Conservation (phyloP, 2,113 vertebrate genomes). For the Grantiella picta region DNA sequence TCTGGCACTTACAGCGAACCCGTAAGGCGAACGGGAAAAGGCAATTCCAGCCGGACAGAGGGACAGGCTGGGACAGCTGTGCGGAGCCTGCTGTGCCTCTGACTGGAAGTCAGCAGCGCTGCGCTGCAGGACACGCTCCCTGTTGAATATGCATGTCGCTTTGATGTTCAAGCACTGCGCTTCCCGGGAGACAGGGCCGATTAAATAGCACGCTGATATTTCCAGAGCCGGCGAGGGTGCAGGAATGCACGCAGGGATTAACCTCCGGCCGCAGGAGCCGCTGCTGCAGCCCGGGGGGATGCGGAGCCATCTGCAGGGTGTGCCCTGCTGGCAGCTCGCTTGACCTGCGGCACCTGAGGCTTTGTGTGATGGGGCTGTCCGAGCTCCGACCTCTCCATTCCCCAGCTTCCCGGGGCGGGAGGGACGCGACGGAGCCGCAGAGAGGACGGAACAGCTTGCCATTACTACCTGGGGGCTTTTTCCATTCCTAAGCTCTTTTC, state of each 20-base stretch:
- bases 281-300: background rate
- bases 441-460: background rate
- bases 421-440: rapidly evolving
- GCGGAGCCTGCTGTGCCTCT: background rate
- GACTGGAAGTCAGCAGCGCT: background rate
- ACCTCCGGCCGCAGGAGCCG: background rate
- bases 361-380: background rate
- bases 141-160: conserved; percentile 40
- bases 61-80: background rate
- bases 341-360: rapidly evolving
- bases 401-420: rapidly evolving
- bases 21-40: background rate
- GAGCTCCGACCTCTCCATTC: background rate
- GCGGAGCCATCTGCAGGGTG: rapidly evolving
- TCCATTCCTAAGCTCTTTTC: background rate
- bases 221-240: background rate
- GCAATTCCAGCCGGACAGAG: background rate
- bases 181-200: conserved; percentile 27
- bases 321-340: rapidly evolving
- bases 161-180: conserved; percentile 34
- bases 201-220: background rate
- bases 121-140: background rate
- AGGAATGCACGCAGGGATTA: background rate
- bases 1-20: background rate
- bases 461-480: background rate